Conservation (phyloP, 2,113 vertebrate species). For the Coracopsis vasa region DNA sequence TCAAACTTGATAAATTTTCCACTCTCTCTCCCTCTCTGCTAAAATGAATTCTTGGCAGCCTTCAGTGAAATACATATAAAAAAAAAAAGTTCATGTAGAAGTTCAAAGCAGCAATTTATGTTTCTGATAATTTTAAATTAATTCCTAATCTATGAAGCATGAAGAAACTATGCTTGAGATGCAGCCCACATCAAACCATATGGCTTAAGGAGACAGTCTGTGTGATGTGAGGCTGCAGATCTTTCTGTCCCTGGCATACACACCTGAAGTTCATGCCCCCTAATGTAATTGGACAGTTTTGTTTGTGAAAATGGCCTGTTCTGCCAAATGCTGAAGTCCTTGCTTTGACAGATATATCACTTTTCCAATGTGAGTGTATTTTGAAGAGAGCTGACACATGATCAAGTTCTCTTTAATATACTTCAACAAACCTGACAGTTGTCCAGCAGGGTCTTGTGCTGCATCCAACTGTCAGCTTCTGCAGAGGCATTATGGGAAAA, state of each 20-base stretch:
- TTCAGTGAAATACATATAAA: constrained; percentile 21
- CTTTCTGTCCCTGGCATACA: constrained; percentile 65
- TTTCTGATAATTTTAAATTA: constrained; percentile 71
- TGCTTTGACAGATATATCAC: constrained; percentile 88
- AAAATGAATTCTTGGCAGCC: constrained; percentile 67
- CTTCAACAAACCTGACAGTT: constrained; percentile 77
- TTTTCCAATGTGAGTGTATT: constrained; percentile 79
- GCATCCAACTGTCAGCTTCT: constrained; percentile 57
- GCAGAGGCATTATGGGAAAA: constrained; percentile 53
- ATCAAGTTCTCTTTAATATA: constrained; percentile 81
- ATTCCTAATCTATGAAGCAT: constrained; percentile 54
- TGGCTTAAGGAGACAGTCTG: constrained; percentile 59
- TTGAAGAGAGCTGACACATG: constrained; percentile 78
- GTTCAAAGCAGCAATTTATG: constrained; percentile 60
- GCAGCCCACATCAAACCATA: constrained; percentile 55
- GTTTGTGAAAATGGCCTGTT: constrained; percentile 79
- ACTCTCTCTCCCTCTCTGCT: constrained; percentile 26
- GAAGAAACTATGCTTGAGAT: constrained; percentile 40
- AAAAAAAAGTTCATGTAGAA: constrained; percentile 46
- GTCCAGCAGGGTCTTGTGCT: constrained; percentile 70
- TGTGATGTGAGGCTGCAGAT: constrained; percentile 30
- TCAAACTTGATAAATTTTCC: constrained; percentile 66
- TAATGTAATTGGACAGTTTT: constrained; percentile 90
- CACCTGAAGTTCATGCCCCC: constrained; percentile 83
- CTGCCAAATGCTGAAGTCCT: constrained; percentile 83